Conservation (phyloP, 1,140 invertebrate genomes). For the Drosophila subpulchrella region DNA sequence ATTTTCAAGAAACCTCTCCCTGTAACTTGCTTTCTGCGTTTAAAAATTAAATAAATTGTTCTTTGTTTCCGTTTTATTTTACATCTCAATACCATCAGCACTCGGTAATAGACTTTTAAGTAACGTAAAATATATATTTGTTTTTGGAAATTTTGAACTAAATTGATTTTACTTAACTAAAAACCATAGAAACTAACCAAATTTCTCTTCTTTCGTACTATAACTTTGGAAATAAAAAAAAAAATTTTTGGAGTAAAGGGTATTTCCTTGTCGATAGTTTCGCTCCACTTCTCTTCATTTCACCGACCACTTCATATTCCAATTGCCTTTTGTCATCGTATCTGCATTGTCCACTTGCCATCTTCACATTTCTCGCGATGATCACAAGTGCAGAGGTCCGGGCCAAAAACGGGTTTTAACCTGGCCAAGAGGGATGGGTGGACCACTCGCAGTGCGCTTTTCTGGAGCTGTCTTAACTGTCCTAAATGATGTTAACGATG, state of each 20-base stretch:
- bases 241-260: conserved; percentile 1
- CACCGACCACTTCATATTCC: conserved; percentile 35
- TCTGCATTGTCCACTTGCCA: conserved; percentile 47
- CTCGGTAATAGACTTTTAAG: no score
- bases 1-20: no score
- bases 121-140: no score
- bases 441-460: conserved; percentile 55
- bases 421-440: conserved; percentile 14
- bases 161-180: no score
- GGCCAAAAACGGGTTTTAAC: conserved; percentile 57
- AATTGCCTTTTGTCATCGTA: conserved; percentile 53
- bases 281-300: neutral
- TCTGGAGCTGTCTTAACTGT: conserved; percentile 61
- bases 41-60: no score
- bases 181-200: no score
- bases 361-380: conserved; percentile 22
- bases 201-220: no score
- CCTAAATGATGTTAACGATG: conserved; percentile 81
- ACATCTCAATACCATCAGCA: no score
- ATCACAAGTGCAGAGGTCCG: conserved; percentile 30
- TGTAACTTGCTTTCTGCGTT: no score
- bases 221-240: no score
- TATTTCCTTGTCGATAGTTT: conserved; percentile 6
- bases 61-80: no score
- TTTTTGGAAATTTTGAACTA: no score